phyloP scores from a whole-genome alignment of 2,797 vertebrate species.

The Sebastes diaconus region DNA sequence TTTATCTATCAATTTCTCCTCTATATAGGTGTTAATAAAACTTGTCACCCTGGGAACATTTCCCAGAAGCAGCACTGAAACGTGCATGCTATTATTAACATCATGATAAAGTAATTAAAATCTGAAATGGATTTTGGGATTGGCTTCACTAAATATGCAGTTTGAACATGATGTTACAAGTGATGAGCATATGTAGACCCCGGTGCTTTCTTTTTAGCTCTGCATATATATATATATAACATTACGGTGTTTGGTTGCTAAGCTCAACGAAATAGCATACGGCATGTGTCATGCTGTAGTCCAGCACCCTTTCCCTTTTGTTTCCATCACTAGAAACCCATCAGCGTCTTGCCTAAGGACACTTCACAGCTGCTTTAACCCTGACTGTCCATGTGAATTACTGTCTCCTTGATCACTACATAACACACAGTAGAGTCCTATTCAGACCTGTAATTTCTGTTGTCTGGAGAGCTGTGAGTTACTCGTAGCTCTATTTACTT shows the following conservation, averaged over 20 bases:
- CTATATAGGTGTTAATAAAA: background rate
- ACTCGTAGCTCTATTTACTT: background rate
- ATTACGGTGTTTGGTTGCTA: background rate
- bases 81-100: background rate
- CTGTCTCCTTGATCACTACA: background rate
- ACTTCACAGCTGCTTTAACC: background rate
- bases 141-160: background rate
- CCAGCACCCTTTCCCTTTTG: background rate
- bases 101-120: background rate
- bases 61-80: background rate
- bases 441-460: background rate
- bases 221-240: background rate
- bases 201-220: background rate
- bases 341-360: background rate
- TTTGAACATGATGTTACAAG: background rate
- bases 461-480: background rate
- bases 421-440: background rate
- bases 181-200: background rate
- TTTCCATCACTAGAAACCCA: background rate
- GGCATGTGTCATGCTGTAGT: background rate
- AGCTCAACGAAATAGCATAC: background rate
- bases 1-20: background rate
- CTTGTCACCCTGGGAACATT: background rate
- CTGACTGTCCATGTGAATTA: background rate
- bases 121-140: conserved; percentile 2